Percentiles rank a stretch among this genome's conserved stretches.
phyloP scores from a whole-genome alignment of 2,888 invertebrate species.

The Disparrhopalites patrizii region DNA sequence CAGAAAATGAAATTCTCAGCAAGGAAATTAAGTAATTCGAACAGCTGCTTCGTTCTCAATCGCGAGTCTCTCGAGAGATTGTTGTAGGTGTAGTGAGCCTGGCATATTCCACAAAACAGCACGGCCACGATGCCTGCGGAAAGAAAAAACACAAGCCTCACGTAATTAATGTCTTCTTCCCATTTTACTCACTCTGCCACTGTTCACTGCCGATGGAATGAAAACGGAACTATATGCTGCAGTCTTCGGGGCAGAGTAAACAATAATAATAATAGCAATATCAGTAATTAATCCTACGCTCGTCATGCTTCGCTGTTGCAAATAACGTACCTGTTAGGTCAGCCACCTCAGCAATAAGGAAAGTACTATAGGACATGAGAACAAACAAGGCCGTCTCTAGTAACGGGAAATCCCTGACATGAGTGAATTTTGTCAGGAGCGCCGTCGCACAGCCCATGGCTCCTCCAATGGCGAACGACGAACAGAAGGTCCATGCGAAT shows the following conservation, averaged over 20 bases:
- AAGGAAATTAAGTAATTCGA: constrained; percentile 89
- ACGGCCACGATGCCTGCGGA: constrained; percentile 86
- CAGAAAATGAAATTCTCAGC: constrained; percentile 98
- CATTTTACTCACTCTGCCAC: too few relatives aligned
- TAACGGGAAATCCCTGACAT: constrained; percentile 87
- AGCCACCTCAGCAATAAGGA: constrained; percentile 91
- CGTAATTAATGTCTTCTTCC: too few relatives aligned
- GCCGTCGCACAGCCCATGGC: constrained; percentile 87
- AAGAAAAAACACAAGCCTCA: neutral
- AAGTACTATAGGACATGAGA: constrained; percentile 96
- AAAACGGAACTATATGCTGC: too few relatives aligned
- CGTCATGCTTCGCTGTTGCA: neutral
- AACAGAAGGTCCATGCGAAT: constrained; percentile 86
- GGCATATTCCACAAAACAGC: constrained; percentile 96
- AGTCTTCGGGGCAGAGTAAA: too few relatives aligned
- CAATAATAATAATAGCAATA: too few relatives aligned
- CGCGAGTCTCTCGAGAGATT: constrained; percentile 85
- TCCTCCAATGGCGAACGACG: constrained; percentile 87
- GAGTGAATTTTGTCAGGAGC: constrained; percentile 88
- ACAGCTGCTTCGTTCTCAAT: constrained; percentile 82
- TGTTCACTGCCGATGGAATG: too few relatives aligned
- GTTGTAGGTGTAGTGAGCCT: constrained; percentile 98
- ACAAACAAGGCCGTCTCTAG: constrained; percentile 95
- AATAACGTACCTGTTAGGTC: constrained; percentile 77
- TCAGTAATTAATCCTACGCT: too few relatives aligned